Evolutionary conservation across 1,140 invertebrate genomes (phyloP).

Genomic region (Spodoptera litura): DNA sequence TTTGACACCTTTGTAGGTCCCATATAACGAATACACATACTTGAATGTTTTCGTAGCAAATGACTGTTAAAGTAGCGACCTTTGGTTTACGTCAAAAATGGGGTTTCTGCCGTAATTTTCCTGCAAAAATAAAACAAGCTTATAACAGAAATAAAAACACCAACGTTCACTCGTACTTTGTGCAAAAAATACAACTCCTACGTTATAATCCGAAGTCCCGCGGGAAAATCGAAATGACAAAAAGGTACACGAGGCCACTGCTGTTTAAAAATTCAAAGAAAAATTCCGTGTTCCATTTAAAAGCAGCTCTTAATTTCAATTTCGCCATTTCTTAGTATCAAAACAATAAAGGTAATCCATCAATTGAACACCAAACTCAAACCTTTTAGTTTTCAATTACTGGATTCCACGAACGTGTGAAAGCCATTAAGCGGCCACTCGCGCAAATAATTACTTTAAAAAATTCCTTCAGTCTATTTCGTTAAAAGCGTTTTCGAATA

Average conservation of each 20-base stretch:
- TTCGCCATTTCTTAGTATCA: conserved; percentile 2
- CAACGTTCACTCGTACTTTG: not conserved
- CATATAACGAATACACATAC: too few species aligned
- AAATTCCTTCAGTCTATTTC: conserved; percentile 60
- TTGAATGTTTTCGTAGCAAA: too few species aligned
- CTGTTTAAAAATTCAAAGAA: too few species aligned
- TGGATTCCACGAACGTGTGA: conserved; percentile 36
- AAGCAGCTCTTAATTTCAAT: not conserved
- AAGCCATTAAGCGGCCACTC: conserved; percentile 34
- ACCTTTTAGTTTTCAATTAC: conserved; percentile 42
- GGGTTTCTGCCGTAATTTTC: too few species aligned
- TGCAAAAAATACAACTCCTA: not conserved
- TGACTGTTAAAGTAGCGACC: too few species aligned
- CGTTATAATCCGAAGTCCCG: not conserved
- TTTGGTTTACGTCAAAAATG: too few species aligned
- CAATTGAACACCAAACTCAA: conserved; percentile 5
- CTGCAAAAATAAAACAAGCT: too few species aligned
- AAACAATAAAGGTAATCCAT: conserved; percentile 28
- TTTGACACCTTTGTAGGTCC: too few species aligned
- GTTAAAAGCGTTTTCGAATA: conserved; percentile 63
- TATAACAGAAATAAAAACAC: too few species aligned
- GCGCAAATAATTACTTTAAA: conserved; percentile 65
- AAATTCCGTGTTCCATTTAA: too few species aligned
- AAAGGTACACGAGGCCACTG: too few species aligned
- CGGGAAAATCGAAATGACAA: too few species aligned